Base-by-base conservation (phyloP, 2,888 invertebrate genomes). In the Lasioglossum figueresi region DNA sequence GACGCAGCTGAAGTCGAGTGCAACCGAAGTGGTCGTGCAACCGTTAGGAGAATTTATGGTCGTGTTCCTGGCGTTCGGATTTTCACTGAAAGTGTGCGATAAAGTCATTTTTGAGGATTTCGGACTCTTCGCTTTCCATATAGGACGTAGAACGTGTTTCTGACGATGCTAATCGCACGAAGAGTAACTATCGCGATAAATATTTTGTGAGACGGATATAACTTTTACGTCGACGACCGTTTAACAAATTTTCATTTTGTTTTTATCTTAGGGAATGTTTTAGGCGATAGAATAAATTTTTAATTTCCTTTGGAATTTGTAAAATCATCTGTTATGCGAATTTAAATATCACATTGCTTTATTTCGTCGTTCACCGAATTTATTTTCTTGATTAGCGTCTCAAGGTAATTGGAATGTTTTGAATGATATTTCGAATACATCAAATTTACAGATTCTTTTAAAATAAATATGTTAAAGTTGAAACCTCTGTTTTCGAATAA, bases 11-110 rank as follows among this genome's bases (percentile, higher is more conserved):
- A 59, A 59, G 59, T 59, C 59, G 27, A 59, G 59, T n/a, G n/a
- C n/a, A n/a, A n/a, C n/a, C n/a, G n/a, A n/a, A n/a, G n/a, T 59
- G 59, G 59, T 59, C 59, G 59, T 14, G 59, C 27, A 16, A 31
- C 59, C 59, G 59, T 59, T 59, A 59, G 59, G 59, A 14, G 27
- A 59, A 59, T 59, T 59, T 59, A 59, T 59, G 59, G 59, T 27
- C 59, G 27, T 59, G 59, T 31, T 59, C 59, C 27, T 27, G 59
- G 59, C 59, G 27, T 31, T 31, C 59, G 59, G 59, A 59, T 31
- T 59, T 59, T 31, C 59, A 31, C 59, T 31, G 27, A 14, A 59
- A 59, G 14, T 27, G 59, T 59, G 59, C 27, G 27, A 59, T 31
- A 59, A 31, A 59, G 59, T 59, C 5, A 59, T 59, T 59, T 59